Conservation (phyloP, 2,888 invertebrate species). For the Ctenicera cuprea region DNA sequence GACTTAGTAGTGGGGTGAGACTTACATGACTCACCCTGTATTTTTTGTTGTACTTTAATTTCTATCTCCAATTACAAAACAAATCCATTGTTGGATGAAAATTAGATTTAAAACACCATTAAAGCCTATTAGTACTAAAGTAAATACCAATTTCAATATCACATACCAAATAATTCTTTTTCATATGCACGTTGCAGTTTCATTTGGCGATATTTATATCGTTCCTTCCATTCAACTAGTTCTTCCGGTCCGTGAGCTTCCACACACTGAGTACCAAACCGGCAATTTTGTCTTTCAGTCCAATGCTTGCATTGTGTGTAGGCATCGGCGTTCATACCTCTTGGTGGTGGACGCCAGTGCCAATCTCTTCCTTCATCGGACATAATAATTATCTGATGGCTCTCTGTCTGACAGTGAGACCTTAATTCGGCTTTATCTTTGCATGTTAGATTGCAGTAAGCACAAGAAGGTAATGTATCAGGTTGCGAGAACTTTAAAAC, state of each 20-base stretch:
- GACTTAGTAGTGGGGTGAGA: no score
- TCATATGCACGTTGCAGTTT: constrained; percentile 79
- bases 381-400: constrained; percentile 80
- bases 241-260: constrained; percentile 85
- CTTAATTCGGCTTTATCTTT: constrained; percentile 74
- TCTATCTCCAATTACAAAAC: no score
- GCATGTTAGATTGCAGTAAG: constrained; percentile 77
- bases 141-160: no score
- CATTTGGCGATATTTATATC: constrained; percentile 81
- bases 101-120: neutral
- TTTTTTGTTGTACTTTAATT: no score
- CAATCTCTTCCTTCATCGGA: constrained; percentile 82
- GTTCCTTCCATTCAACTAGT: constrained; percentile 83
- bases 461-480: constrained; percentile 69
- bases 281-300: constrained; percentile 76
- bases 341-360: constrained; percentile 82
- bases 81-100: no score
- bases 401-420: constrained; percentile 78
- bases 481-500: neutral
- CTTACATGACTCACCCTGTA: no score
- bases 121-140: no score
- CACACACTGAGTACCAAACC: constrained; percentile 83
- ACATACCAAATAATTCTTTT: constrained; percentile 68
- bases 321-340: constrained; percentile 79
- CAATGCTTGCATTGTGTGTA: constrained; percentile 80